A percentile compares a stretch with the other conserved stretches of the same genome.
These are phyloP conservation scores for Glaucomys volans DNA, from an alignment of 2,113 vertebrate species.

Conservation along the genomic window DNA sequence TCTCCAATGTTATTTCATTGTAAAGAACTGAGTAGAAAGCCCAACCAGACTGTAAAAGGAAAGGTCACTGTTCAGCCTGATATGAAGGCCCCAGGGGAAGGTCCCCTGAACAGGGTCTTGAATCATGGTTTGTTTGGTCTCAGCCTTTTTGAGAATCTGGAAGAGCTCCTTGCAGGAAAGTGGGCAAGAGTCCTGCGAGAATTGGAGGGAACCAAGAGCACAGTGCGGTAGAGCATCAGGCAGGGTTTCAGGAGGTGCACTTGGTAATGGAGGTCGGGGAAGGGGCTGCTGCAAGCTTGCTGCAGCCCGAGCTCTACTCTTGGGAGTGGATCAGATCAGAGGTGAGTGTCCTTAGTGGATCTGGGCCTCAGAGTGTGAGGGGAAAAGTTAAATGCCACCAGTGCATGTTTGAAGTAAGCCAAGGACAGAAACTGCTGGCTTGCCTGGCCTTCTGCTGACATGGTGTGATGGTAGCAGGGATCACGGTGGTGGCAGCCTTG, in stretches of 20 bases:
- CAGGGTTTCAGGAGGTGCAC: no score
- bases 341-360: neutral
- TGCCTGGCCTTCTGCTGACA: neutral
- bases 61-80: fast-evolving
- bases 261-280: fast-evolving
- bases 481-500: neutral
- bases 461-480: neutral
- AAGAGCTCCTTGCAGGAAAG: neutral
- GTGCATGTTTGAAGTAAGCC: neutral
- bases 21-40: neutral
- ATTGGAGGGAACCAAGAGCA: neutral
- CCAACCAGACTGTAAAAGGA: neutral
- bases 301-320: neutral
- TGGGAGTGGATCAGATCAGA: neutral
- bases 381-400: neutral
- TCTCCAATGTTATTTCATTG: neutral
- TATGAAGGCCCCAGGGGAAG: neutral
- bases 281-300: neutral
- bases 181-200: neutral
- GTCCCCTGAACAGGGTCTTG: neutral
- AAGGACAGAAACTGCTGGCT: neutral
- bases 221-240: fast-evolving
- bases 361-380: fast-evolving
- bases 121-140: neutral
- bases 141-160: neutral